These are phyloP conservation scores for Uromys caudimaculatus DNA, from an alignment of 2,797 vertebrate species.

Conservation along the genomic window DNA sequence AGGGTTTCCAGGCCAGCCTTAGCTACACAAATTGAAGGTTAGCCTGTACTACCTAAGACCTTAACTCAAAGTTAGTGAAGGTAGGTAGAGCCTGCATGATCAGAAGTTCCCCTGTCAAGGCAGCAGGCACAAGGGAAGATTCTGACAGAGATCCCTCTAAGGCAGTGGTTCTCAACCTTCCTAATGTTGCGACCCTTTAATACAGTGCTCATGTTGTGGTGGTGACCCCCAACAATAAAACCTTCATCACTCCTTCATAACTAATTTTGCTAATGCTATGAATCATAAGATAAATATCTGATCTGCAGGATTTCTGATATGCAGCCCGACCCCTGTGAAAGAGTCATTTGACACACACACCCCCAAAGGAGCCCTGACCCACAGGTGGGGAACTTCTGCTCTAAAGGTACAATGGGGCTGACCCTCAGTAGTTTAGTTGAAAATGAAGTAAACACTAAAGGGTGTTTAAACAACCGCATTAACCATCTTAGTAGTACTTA, in stretches of 20 bases:
- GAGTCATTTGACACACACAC: not conserved
- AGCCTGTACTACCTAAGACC: not conserved
- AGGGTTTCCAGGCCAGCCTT: not conserved
- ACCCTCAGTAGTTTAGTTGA: not conserved
- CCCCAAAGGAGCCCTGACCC: not conserved
- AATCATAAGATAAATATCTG: not conserved
- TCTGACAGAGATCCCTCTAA: not conserved
- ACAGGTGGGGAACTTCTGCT: not conserved
- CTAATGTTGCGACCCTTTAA: not conserved
- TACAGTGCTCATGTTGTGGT: not conserved
- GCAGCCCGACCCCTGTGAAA: too few species aligned
- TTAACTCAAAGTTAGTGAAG: not conserved
- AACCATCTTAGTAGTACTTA: not conserved
- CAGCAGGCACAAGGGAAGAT: not conserved
- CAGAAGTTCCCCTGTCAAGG: not conserved
- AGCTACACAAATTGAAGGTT: not conserved
- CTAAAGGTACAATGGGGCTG: not conserved
- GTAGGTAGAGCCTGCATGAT: not conserved
- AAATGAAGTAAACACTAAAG: not conserved
- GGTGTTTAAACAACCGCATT: not conserved
- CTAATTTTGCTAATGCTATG: not conserved
- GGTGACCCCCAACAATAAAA: not conserved
- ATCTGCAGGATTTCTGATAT: not conserved
- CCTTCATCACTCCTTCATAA: not conserved
- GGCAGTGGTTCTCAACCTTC: not conserved